Percentiles rank a stretch among this genome's conserved stretches.
These are phyloP conservation scores for Apostichopus californicus DNA, from an alignment of 35 echinoderm and acorn worm species.

Conservation along the genomic window DNA sequence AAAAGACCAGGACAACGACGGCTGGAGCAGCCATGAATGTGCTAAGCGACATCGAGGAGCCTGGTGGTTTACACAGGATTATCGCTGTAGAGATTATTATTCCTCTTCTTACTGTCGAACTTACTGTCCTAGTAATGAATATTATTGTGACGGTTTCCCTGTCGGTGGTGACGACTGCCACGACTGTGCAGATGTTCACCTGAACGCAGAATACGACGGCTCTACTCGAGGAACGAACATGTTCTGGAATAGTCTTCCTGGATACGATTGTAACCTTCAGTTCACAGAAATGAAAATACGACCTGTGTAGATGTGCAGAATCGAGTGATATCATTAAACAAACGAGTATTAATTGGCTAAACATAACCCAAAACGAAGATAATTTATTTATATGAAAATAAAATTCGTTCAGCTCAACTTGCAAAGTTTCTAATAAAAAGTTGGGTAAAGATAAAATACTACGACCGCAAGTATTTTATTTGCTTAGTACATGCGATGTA, in stretches of 20 bases:
- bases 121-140: neutral
- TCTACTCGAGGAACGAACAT: neutral
- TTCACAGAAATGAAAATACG: constrained; percentile 19
- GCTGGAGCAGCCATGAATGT: neutral
- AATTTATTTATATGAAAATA: too few species aligned
- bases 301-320: neutral
- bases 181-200: neutral
- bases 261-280: neutral
- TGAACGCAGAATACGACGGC: neutral
- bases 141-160: neutral
- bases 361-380: too few species aligned
- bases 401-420: too few species aligned
- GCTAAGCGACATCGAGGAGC: neutral
- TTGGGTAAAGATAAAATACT: too few species aligned
- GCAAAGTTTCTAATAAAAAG: too few species aligned
- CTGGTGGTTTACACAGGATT: neutral
- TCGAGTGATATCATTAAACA: too few species aligned
- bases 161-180: neutral
- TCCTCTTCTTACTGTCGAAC: neutral
- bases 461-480: too few species aligned
- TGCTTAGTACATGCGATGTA: too few species aligned
- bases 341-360: too few species aligned
- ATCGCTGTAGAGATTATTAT: neutral
- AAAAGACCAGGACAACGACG: neutral
- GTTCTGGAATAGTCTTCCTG: neutral